A percentile compares a stretch with the other conserved stretches of the same genome.
phyloP scores from a whole-genome alignment of 2,113 vertebrate genomes.

The Alligator mississippiensis region DNA sequence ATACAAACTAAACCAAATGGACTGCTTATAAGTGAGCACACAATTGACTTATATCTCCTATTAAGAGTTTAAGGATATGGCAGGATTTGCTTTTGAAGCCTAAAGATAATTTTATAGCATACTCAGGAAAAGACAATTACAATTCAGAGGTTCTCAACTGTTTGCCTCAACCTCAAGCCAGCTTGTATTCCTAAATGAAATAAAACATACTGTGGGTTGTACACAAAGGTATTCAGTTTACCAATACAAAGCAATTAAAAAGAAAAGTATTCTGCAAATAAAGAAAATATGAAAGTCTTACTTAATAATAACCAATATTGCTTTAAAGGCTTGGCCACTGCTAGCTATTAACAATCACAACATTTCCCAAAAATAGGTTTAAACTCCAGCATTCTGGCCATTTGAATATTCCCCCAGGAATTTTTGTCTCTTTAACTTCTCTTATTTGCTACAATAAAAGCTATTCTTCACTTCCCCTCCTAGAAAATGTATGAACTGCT shows the following conservation, averaged over 20 bases:
- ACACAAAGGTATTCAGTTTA: neutral
- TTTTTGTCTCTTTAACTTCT: neutral
- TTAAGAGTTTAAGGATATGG: neutral
- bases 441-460: neutral
- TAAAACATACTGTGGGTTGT: neutral
- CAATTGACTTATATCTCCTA: neutral
- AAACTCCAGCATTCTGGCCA: neutral
- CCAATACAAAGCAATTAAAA: neutral
- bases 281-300: neutral
- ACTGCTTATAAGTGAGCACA: neutral
- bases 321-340: neutral
- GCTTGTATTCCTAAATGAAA: neutral
- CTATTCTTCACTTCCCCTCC: neutral
- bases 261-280: neutral
- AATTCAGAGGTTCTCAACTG: neutral
- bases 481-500: neutral
- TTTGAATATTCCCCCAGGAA: neutral
- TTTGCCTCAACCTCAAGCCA: neutral
- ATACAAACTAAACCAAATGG: neutral
- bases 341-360: neutral
- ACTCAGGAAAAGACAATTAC: neutral
- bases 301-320: neutral
- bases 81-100: neutral
- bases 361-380: too few relatives aligned
- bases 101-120: neutral